A percentile compares a stretch with the other conserved stretches of the same genome.
phyloP scores from a whole-genome alignment of 23 tunicate species.

The Styela plicata region DNA sequence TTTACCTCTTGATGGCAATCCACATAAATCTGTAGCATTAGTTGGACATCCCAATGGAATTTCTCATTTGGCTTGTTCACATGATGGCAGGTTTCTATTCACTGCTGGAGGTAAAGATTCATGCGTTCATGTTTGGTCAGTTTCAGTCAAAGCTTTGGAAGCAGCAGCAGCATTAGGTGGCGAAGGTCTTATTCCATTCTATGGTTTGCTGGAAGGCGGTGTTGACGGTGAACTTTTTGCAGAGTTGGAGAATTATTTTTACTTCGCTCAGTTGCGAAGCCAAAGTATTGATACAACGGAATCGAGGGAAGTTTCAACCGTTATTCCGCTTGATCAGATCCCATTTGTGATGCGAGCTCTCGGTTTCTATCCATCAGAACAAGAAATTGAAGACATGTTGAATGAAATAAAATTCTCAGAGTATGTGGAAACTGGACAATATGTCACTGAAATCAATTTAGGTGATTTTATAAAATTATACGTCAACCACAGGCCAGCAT shows the following conservation, averaged over 20 bases:
- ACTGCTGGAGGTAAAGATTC: constrained; percentile 81
- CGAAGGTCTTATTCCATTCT: constrained; percentile 79
- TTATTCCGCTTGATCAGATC: constrained; percentile 86
- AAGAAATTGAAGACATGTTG: constrained; percentile 91
- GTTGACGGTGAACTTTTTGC: constrained; percentile 70
- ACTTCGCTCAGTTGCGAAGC: constrained; percentile 86
- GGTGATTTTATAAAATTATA: constrained; percentile 86
- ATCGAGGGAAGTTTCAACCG: constrained; percentile 50
- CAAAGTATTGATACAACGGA: constrained; percentile 87
- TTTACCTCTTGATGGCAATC: constrained; percentile 92
- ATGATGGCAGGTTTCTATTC: constrained; percentile 66
- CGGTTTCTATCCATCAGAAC: constrained; percentile 96
- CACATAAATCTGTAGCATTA: constrained; percentile 66
- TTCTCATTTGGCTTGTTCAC: constrained; percentile 39
- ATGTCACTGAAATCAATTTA: constrained; percentile 79
- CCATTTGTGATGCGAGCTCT: constrained; percentile 85
- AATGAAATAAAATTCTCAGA: constrained; percentile 92
- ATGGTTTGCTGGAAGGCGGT: constrained; percentile 88
- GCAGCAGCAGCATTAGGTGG: constrained; percentile 86
- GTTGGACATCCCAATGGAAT: constrained; percentile 79
- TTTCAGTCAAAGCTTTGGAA: constrained; percentile 55
- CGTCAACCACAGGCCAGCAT: constrained; percentile 99
- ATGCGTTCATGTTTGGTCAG: constrained; percentile 82
- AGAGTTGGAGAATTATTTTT: constrained; percentile 87
- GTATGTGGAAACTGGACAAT: constrained; percentile 80